phyloP scores from a whole-genome alignment of 2,888 invertebrate species.

The Parasteatoda lunata region DNA sequence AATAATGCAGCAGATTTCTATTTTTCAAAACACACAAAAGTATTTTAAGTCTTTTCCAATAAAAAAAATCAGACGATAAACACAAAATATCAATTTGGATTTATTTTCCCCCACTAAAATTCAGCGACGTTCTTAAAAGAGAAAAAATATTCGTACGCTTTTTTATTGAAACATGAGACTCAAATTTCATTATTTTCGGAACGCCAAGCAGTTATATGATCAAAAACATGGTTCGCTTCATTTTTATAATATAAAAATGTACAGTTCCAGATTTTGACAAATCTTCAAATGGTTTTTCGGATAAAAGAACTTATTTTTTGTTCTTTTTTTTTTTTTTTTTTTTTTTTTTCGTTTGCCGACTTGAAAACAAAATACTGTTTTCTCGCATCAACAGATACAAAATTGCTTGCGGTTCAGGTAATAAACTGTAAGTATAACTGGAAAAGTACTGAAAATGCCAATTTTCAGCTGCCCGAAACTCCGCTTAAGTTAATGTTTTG shows the following conservation, averaged over 20 bases:
- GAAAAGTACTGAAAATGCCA: constrained; percentile 18
- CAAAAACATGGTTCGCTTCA: not conserved
- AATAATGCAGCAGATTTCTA: too few species aligned
- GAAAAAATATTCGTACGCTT: not conserved
- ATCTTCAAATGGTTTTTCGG: constrained; percentile 30
- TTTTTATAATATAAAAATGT: not conserved
- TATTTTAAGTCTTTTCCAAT: not conserved
- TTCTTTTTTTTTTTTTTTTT: not conserved
- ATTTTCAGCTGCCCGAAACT: constrained; percentile 28
- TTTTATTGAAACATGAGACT: not conserved
- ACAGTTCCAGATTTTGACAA: constrained; percentile 11
- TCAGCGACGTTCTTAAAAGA: not conserved
- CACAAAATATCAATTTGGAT: constrained; percentile 5
- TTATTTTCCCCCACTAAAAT: not conserved
- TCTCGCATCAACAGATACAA: constrained; percentile 9
- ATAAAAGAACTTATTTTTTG: constrained; percentile 16
- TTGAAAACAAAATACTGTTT: constrained; percentile 30
- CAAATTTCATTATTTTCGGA: not conserved
- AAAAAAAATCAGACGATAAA: not conserved
- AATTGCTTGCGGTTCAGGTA: constrained; percentile 22
- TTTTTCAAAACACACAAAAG: too few species aligned
- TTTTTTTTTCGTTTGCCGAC: not conserved
- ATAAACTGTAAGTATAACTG: constrained; percentile 22
- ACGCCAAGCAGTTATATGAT: not conserved
- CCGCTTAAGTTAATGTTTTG: constrained; percentile 37